Evolutionary conservation across 2,797 vertebrate genomes (phyloP).

Genomic region (Pogoniulus pusillus): DNA sequence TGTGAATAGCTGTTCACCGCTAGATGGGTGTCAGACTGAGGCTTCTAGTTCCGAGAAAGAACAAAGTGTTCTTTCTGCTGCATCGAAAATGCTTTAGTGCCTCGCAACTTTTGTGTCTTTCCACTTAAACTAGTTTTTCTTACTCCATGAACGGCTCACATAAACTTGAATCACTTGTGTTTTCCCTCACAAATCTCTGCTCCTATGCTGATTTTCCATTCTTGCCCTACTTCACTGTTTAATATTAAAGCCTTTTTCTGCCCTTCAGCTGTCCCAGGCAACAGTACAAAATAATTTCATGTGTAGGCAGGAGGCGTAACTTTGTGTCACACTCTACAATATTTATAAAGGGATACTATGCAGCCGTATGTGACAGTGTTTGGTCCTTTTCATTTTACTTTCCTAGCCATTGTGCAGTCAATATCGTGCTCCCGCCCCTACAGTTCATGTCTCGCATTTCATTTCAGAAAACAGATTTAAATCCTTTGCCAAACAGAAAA

Average conservation of each 20-base stretch:
- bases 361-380: neutral
- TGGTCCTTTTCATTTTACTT: neutral
- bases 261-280: neutral
- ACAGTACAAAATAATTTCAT: neutral
- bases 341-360: neutral
- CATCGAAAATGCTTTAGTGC: no score
- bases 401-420: neutral
- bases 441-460: rapidly evolving
- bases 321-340: neutral
- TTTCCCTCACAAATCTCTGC: neutral
- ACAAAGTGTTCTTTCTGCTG: neutral
- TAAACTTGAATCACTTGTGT: neutral
- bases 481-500: neutral
- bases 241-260: neutral
- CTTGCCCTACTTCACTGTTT: rapidly evolving
- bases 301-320: no score
- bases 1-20: no score
- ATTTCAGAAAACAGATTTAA: neutral
- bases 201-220: neutral
- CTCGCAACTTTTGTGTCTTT: neutral
- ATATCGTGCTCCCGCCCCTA: neutral
- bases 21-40: neutral
- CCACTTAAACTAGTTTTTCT: neutral
- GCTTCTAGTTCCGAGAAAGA: neutral
- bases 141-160: neutral